These are phyloP conservation scores for Temnothorax longispinosus DNA, from an alignment of 1,140 invertebrate genomes.

Conservation along the genomic window DNA sequence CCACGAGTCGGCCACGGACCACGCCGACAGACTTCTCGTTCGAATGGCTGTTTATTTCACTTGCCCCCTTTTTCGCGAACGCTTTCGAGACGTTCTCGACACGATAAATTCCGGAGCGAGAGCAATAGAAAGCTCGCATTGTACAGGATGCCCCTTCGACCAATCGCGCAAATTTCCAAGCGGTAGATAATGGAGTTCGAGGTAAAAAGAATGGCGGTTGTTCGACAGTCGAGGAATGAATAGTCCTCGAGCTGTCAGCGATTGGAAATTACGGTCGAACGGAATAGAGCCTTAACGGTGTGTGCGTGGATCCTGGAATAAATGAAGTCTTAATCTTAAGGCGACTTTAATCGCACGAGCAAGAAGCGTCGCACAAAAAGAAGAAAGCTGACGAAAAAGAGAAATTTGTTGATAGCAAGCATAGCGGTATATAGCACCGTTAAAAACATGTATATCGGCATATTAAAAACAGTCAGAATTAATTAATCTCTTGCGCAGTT, in stretches of 20 bases:
- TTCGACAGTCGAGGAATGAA: slow-evolving; percentile 49
- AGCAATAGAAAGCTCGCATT: slow-evolving; percentile 52
- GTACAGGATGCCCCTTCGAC: slow-evolving; percentile 43
- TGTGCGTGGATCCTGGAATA: background rate
- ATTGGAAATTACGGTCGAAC: slow-evolving; percentile 32
- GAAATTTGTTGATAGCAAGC: background rate
- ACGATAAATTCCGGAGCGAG: slow-evolving; percentile 38
- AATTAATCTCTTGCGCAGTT: background rate
- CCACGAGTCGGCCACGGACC: slow-evolving; percentile 19
- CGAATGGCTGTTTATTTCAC: slow-evolving; percentile 61
- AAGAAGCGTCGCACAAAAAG: background rate
- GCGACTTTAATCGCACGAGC: background rate
- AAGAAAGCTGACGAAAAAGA: background rate
- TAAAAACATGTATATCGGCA: background rate
- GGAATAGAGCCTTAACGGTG: slow-evolving; percentile 20
- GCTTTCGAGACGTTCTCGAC: slow-evolving; percentile 51
- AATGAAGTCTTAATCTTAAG: slow-evolving; percentile 27
- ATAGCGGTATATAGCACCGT: background rate
- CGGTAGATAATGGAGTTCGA: slow-evolving; percentile 45
- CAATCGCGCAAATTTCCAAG: slow-evolving; percentile 54
- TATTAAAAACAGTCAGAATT: background rate
- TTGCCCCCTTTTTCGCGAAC: slow-evolving; percentile 7
- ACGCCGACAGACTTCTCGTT: background rate
- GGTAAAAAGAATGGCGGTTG: slow-evolving; percentile 55
- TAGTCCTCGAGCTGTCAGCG: slow-evolving; percentile 54